These are phyloP conservation scores for Linnaemya tessellans DNA, from an alignment of 2,888 invertebrate genomes.

Conservation along the genomic window DNA sequence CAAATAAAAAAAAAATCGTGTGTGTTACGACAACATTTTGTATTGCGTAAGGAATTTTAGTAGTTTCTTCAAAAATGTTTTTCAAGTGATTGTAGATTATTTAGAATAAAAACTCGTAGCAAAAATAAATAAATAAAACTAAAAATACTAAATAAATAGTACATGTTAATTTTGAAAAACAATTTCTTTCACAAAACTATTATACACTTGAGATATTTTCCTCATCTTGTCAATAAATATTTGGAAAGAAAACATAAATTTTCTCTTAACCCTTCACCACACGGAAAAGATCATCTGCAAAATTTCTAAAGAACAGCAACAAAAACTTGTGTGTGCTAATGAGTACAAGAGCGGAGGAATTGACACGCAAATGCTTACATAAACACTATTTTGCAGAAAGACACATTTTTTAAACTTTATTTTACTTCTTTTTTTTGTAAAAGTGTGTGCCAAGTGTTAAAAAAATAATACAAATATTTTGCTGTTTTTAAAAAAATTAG, in stretches of 20 bases:
- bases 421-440: too few relatives aligned
- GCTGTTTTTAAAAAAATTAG: too few relatives aligned
- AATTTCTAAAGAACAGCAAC: not conserved
- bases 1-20: not conserved
- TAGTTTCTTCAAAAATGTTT: slow-evolving; percentile 33
- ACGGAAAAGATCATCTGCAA: not conserved
- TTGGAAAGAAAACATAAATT: slow-evolving; percentile 31
- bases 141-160: not conserved
- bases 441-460: too few relatives aligned
- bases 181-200: slow-evolving; percentile 22
- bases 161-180: slow-evolving; percentile 52
- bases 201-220: slow-evolving; percentile 41
- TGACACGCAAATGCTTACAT: not conserved
- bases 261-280: slow-evolving; percentile 45
- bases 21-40: slow-evolving; percentile 61
- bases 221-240: slow-evolving; percentile 51
- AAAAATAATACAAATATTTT: too few relatives aligned
- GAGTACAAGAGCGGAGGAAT: not conserved
- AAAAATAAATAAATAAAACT: not conserved
- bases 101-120: slow-evolving; percentile 35
- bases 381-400: too few relatives aligned
- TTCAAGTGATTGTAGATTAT: slow-evolving; percentile 62
- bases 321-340: too few relatives aligned
- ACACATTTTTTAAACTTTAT: too few relatives aligned
- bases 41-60: slow-evolving; percentile 62